Base-by-base conservation (phyloP, 2,888 invertebrate genomes). In the Colletes collaris region DNA sequence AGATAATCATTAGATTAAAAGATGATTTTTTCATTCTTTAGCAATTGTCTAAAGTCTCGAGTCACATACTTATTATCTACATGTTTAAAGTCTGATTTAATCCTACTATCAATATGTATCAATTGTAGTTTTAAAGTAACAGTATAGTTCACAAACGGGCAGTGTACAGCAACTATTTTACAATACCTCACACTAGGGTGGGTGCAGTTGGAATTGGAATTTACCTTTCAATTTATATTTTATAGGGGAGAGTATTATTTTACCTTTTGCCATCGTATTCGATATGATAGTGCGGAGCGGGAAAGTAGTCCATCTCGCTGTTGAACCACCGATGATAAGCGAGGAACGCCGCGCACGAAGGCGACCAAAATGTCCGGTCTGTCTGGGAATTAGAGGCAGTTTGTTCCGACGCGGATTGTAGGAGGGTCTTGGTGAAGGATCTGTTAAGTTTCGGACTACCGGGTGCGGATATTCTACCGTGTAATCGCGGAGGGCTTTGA, bases 321-420 rank as follows among this genome's bases (percentile, higher is more conserved):
- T 94, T 94, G 80, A 94, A 94, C 94, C 94, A 94, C 67, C 94
- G 94, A 86, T 92, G 93, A 91, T 91, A 92, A 16, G 91, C 92
- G 4, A 93, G 88, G 37, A 93, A 71, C 0, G 92, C 87, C 4
- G 93, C 92, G 71, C 92, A 93, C 0, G 93, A 92, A 3, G 90
- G 85, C 0, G 92, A 89, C 93, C 93, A 93, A 69, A 90, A 93
- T 0, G 92, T 93, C 46, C 91, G 82, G 64, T 93, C 93, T 19
- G 65, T 65, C 49, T 79, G 79, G 11, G 4, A 90, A 85, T 62
- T 89, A 86, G 19, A 5, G 16, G 49, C n/a, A 3, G 49, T 56
- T 13, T 53, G 79, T 5, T 79, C 64, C 10, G 35, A 4, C 6
- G 65, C n/a, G 44, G 74, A 16, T 8, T 81, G 79, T 11, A 59